Evolutionary conservation across 2,888 invertebrate species (phyloP), one percentile per base, ranked within the genome.

Genomic region (Callyntrura sp.): DNA sequence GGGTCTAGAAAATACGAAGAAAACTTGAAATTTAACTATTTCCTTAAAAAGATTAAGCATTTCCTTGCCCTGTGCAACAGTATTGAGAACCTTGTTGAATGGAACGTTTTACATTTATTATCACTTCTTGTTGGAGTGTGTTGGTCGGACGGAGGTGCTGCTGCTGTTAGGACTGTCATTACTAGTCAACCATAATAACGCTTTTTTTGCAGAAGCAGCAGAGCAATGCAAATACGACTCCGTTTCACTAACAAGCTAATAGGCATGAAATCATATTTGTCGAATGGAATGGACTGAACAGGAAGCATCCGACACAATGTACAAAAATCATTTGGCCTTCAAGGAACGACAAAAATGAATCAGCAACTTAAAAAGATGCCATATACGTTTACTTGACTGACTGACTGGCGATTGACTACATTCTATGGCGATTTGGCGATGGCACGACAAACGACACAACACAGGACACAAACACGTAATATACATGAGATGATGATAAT

Each of bases 221-320:
- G 43, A 35, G 35, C 45, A 68, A 14, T 11, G 14, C 68, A 60
- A 17, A n/a, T 51, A 6, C 35, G 11, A 25, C 70, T 70, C 43
- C 35, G 79, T 45, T 17, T 55, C 25, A 51, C 79, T 28, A 60
- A 12, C 60, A 6, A 81, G 12, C 60, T 81, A 25, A 81, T 43
- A 85, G 23, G 86, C 76, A 86, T 86, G 65, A 86, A 86, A 79
- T 86, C 55, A 76, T 79, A 78, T 84, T 84, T 68, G 83, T 85
- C 84, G 62, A 89, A 78, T 68, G 89, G 85, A 85, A 78, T 68
- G 89, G 85, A 85, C 35, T 85, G 79, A 89, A 85, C 89, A 89
- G 89, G 89, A 89, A 89, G 89, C 85, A 89, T 84, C 85, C 65
- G 89, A 85, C 89, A 89, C 89, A 89, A 89, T 89, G 89, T 85